Evolutionary conservation across 1,140 invertebrate species (phyloP).

Genomic region (Hetaerina americana): DNA sequence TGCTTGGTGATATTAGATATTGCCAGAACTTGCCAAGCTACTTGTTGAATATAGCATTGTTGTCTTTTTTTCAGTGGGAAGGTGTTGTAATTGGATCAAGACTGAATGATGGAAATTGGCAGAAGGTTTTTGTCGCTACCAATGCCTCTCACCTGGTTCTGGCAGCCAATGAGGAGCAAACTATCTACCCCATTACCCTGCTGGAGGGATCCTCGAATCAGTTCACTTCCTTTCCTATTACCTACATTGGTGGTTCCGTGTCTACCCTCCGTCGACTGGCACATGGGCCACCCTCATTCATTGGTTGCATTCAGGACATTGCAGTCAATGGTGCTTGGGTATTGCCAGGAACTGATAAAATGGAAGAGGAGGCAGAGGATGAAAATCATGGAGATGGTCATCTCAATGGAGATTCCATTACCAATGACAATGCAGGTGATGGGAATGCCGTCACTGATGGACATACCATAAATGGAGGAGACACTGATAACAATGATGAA

Average conservation of each 20-base stretch:
- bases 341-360: constrained; percentile 15
- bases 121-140: constrained; percentile 73
- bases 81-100: constrained; percentile 72
- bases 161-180: constrained; percentile 75
- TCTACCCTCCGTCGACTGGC: constrained; percentile 34
- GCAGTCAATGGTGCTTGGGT: constrained; percentile 72
- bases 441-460: too few species aligned
- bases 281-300: constrained; percentile 49
- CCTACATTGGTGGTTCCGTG: constrained; percentile 62
- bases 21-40: too few species aligned
- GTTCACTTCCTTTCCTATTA: constrained; percentile 66
- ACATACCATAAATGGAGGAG: too few species aligned
- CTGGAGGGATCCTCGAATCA: constrained; percentile 57
- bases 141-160: constrained; percentile 73
- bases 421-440: constrained; percentile 8
- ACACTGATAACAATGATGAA: too few species aligned
- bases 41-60: neutral
- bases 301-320: constrained; percentile 86
- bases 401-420: neutral
- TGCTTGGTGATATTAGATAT: too few species aligned
- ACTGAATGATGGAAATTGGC: constrained; percentile 76
- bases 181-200: constrained; percentile 70
- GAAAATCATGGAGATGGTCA: neutral
- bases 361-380: neutral
- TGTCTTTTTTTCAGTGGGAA: constrained; percentile 31